Evolutionary conservation across 2,797 vertebrate genomes (phyloP).

Genomic region (Chiloscyllium punctatum): DNA sequence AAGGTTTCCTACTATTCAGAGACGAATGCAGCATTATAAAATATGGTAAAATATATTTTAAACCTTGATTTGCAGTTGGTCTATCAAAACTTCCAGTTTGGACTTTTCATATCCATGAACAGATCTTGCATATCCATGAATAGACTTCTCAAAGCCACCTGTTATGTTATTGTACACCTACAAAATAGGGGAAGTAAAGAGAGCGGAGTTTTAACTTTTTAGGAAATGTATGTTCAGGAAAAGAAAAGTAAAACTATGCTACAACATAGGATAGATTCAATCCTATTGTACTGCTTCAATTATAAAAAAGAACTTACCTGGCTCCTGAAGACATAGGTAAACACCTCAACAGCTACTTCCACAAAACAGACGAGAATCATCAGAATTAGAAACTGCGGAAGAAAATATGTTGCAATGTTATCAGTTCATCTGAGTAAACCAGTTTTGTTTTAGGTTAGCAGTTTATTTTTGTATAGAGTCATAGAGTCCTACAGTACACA

Average conservation of each 20-base stretch:
- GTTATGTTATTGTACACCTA: not conserved
- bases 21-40: not conserved
- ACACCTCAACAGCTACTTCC: not conserved
- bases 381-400: not conserved
- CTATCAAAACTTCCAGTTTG: not conserved
- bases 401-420: not conserved
- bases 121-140: not conserved
- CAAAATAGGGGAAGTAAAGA: not conserved
- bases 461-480: not conserved
- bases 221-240: not conserved
- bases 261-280: not conserved
- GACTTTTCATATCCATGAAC: not conserved
- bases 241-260: not conserved
- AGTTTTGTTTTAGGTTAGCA: not conserved
- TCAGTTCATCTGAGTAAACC: too few species aligned
- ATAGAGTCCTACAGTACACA: too few species aligned
- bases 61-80: slow-evolving; percentile 21
- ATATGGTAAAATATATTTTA: not conserved
- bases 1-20: not conserved
- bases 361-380: slow-evolving; percentile 2
- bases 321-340: slow-evolving; percentile 37
- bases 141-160: not conserved
- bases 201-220: not conserved
- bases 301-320: slow-evolving; percentile 41
- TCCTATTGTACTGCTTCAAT: not conserved